Conservation (phyloP, 2,888 invertebrate species). For the Incurvaria masculella region DNA sequence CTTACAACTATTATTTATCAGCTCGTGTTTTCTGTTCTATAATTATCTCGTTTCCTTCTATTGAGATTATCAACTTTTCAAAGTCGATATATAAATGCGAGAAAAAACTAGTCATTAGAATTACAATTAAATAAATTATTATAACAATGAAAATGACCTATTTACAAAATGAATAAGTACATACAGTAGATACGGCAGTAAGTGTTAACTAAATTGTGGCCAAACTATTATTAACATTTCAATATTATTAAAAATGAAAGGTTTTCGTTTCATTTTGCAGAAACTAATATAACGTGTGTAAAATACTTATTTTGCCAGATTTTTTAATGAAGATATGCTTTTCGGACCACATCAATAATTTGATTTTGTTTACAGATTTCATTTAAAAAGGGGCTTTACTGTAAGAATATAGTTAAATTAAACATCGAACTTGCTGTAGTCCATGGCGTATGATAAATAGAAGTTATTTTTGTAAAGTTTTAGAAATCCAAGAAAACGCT, state of each 20-base stretch:
- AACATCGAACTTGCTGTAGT: too few relatives aligned
- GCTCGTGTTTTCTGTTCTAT: not conserved
- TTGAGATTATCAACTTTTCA: constrained; percentile 3
- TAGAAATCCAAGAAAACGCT: not conserved
- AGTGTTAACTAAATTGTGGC: constrained; percentile 50
- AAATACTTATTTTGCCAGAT: too few relatives aligned
- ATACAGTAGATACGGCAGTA: constrained; percentile 36
- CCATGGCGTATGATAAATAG: not conserved
- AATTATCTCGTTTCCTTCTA: constrained; percentile 7
- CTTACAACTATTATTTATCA: not conserved
- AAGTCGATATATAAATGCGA: constrained; percentile 29
- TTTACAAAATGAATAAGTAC: constrained; percentile 21
- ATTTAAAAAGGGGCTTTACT: too few relatives aligned
- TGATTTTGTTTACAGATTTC: too few relatives aligned
- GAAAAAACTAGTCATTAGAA: constrained; percentile 53
- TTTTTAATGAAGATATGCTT: too few relatives aligned
- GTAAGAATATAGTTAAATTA: too few relatives aligned
- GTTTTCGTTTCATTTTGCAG: too few relatives aligned
- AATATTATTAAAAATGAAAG: too few relatives aligned
- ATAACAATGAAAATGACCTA: constrained; percentile 7
- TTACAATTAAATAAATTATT: constrained; percentile 45
- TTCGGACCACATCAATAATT: too few relatives aligned
- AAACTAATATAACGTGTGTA: too few relatives aligned
- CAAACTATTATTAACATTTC: constrained; percentile 51
- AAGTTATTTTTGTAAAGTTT: not conserved